Conservation (phyloP, 2,888 invertebrate genomes). For the Teleiodes luculella region DNA sequence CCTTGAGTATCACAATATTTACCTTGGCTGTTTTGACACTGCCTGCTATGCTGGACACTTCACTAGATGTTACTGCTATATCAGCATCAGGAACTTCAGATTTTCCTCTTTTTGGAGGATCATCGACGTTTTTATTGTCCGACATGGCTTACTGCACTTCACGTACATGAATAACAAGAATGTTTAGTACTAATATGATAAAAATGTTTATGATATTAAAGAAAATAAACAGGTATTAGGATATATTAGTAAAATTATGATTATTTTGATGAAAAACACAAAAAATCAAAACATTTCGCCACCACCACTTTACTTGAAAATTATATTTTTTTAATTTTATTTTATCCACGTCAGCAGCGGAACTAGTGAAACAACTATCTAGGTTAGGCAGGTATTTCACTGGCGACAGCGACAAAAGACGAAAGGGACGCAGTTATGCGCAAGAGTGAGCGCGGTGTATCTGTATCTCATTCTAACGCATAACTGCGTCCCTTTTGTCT, state of each 20-base stretch:
- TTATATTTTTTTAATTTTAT: constrained; percentile 29
- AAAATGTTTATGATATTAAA: constrained; percentile 12
- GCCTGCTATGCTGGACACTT: constrained; percentile 55
- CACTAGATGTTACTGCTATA: constrained; percentile 55
- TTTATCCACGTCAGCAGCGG: constrained; percentile 39
- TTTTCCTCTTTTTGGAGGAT: constrained; percentile 53
- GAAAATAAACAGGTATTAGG: constrained; percentile 17
- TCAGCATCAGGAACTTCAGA: constrained; percentile 48
- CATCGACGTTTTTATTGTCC: constrained; percentile 63
- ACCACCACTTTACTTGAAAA: constrained; percentile 55
- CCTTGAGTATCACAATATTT: constrained; percentile 21
- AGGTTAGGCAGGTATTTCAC: too few relatives aligned
- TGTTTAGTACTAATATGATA: constrained; percentile 4
- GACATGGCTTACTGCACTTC: constrained; percentile 59
- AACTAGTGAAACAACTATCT: too few relatives aligned
- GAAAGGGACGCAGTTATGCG: too few relatives aligned
- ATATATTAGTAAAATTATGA: constrained; percentile 19
- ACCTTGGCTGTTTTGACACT: constrained; percentile 65
- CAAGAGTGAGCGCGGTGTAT: too few relatives aligned
- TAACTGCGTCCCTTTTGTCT: too few relatives aligned
- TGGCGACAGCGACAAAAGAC: too few relatives aligned
- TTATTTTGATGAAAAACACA: constrained; percentile 21
- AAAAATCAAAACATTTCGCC: constrained; percentile 51
- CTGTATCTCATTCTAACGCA: too few relatives aligned
- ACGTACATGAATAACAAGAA: constrained; percentile 56